Percentiles rank a stretch among this genome's conserved stretches.
Evolutionary conservation across 2,888 invertebrate genomes (phyloP).

Genomic region (Sericinus montela): DNA sequence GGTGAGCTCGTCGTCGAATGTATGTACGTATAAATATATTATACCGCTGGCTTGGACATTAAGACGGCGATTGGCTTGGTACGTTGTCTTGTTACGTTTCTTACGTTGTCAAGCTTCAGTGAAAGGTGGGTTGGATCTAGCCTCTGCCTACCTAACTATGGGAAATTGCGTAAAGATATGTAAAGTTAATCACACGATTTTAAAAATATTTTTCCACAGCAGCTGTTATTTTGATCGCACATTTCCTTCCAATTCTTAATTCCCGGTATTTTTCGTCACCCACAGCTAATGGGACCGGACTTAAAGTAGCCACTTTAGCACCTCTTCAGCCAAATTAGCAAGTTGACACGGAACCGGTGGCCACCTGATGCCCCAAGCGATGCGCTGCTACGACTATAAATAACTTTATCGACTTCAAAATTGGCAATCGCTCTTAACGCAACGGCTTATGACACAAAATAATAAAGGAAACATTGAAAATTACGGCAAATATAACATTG

Average conservation of each 20-base stretch:
- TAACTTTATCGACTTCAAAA: background rate
- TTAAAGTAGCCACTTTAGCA: constrained; percentile 31
- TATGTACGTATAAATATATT: too few species aligned
- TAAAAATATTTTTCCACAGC: too few species aligned
- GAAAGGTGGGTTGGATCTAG: too few species aligned
- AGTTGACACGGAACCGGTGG: constrained; percentile 28
- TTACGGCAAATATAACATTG: constrained; percentile 5
- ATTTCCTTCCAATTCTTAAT: constrained; percentile 5
- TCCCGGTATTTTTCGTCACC: constrained; percentile 11
- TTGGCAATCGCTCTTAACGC: constrained; percentile 1
- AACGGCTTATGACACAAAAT: constrained; percentile 8
- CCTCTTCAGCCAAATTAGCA: constrained; percentile 34
- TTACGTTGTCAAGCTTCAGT: too few species aligned
- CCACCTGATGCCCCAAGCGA: constrained; percentile 18
- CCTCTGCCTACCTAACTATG: too few species aligned
- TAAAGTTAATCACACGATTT: too few species aligned
- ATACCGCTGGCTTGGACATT: too few species aligned
- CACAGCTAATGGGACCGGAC: constrained; percentile 5
- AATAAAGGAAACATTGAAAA: background rate
- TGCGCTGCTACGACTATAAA: background rate
- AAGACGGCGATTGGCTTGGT: too few species aligned
- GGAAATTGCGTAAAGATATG: too few species aligned
- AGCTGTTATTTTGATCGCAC: background rate
- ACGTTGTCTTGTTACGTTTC: too few species aligned
- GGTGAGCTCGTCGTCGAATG: too few species aligned